Base-by-base conservation (phyloP, 2,888 invertebrate genomes). In the Mayetiola destructor region DNA sequence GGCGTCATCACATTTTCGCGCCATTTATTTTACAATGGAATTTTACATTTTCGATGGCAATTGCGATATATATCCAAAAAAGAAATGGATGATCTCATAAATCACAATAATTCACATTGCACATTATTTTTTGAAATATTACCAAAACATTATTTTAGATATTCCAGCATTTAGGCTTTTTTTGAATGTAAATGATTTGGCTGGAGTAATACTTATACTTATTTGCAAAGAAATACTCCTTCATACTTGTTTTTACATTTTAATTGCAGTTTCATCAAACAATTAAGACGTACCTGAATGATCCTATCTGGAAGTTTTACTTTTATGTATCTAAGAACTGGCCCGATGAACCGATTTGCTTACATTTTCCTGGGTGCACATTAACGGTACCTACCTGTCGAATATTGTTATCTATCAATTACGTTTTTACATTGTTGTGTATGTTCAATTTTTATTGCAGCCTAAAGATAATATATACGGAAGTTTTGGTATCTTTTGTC, bases 341-440 rank as follows among this genome's bases (percentile, higher is more conserved):
- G 89, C 89, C 89, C 58, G 85, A 87, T 65, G 81, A 85, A 66
- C 84, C 86, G 64, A 84, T 89, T 69, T 84, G 87, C 68, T 76
- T 88, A 66, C 89, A 89, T 73, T 89, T 89, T 73, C 89, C 89
- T 62, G 89, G 89, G 69, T 88, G 88, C 79, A 89, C 89, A 62
- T 80, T 82, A 70, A 84, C 88, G 77, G 89, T 89, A 76, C 8
- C 12, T 32, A 32, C 8, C 12, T 32, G 32, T 32, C 12, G 6
- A 9, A 32, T 32, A 32, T 42, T 42, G 42, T 2, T 23, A 42
- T 40, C 16, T 20, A 56, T 16, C n/a, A 54, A n/a, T n/a, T n/a
- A n/a, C 14, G 12, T 12, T 20, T 23, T 55, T 21, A 4, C 8
- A 6, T 6, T 20, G 2, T 12, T 54, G 18, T 12, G 10, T 14